Evolutionary conservation across 2,797 vertebrate genomes (phyloP).

Genomic region (Tokudaia muenninki): DNA sequence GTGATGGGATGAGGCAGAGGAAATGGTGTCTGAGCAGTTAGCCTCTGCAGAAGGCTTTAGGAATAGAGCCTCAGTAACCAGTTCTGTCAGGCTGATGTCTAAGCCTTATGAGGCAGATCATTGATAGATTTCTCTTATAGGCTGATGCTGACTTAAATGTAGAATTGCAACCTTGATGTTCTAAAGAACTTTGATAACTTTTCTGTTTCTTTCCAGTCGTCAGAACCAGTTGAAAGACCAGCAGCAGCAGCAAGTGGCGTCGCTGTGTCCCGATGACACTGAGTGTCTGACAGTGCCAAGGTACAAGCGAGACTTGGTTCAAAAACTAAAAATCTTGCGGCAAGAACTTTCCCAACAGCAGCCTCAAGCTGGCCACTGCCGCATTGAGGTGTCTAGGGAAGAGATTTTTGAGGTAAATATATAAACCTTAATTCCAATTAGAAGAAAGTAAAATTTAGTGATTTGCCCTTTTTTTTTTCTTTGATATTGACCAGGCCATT

Average conservation of each 20-base stretch:
- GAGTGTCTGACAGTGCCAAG: slow-evolving; percentile 96
- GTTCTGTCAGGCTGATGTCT: slow-evolving; percentile 64
- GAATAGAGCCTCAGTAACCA: slow-evolving; percentile 75
- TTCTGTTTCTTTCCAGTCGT: slow-evolving; percentile 88
- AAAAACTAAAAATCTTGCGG: slow-evolving; percentile 97
- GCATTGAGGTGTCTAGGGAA: slow-evolving; percentile 98
- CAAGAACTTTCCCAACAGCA: slow-evolving; percentile 98
- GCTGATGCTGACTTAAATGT: slow-evolving; percentile 31
- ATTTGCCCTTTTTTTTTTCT: background rate
- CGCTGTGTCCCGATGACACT: slow-evolving; percentile 94
- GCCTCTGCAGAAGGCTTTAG: slow-evolving; percentile 68
- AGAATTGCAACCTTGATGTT: slow-evolving; percentile 12
- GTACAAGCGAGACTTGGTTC: slow-evolving; percentile 98
- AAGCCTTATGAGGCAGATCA: slow-evolving; percentile 28
- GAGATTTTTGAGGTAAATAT: slow-evolving; percentile 98
- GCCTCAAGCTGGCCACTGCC: slow-evolving; percentile 98
- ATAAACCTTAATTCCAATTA: slow-evolving; percentile 62
- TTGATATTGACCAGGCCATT: background rate
- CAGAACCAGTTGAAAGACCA: slow-evolving; percentile 94
- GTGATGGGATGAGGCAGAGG: slow-evolving; percentile 76
- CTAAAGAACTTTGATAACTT: slow-evolving; percentile 45
- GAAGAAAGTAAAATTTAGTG: slow-evolving; percentile 46
- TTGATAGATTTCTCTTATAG: slow-evolving; percentile 41
- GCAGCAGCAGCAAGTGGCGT: slow-evolving; percentile 91
- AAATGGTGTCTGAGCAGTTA: slow-evolving; percentile 79